Conservation (phyloP, 1,140 invertebrate genomes). For the Drosophila bipectinata region DNA sequence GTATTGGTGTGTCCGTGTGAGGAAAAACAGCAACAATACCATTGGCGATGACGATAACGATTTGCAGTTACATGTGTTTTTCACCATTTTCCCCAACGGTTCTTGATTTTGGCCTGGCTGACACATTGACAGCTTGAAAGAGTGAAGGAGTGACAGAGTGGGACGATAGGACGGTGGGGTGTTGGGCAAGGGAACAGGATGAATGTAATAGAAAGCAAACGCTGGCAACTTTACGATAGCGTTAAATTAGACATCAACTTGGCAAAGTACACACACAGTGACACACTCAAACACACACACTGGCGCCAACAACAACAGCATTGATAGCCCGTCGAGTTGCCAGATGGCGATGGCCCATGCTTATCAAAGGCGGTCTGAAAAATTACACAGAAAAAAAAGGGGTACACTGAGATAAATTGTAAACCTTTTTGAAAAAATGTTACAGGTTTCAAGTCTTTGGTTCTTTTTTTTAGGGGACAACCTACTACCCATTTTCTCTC, state of each 20-base stretch:
- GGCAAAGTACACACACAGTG: conserved; percentile 51
- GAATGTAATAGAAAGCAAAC: conserved; percentile 43
- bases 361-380: conserved; percentile 49
- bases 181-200: neutral
- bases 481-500: neutral
- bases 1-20: neutral
- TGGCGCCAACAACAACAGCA: conserved; percentile 28
- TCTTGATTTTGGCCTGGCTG: conserved; percentile 61
- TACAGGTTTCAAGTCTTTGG: too few relatives aligned
- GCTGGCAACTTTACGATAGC: conserved; percentile 72
- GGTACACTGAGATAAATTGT: neutral
- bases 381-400: conserved; percentile 16
- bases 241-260: conserved; percentile 82
- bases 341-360: conserved; percentile 51
- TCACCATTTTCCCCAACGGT: conserved; percentile 54
- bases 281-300: conserved; percentile 23
- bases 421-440: neutral
- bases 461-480: neutral
- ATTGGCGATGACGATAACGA: conserved; percentile 39
- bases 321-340: conserved; percentile 57
- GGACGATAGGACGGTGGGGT: neutral
- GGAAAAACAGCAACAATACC: conserved; percentile 26
- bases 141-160: neutral
- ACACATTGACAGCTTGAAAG: conserved; percentile 68
- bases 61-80: conserved; percentile 70